A percentile compares a stretch with the other conserved stretches of the same genome.
Evolutionary conservation across 2,797 vertebrate species (phyloP).

Genomic region (Hapalemur alaotrensis): DNA sequence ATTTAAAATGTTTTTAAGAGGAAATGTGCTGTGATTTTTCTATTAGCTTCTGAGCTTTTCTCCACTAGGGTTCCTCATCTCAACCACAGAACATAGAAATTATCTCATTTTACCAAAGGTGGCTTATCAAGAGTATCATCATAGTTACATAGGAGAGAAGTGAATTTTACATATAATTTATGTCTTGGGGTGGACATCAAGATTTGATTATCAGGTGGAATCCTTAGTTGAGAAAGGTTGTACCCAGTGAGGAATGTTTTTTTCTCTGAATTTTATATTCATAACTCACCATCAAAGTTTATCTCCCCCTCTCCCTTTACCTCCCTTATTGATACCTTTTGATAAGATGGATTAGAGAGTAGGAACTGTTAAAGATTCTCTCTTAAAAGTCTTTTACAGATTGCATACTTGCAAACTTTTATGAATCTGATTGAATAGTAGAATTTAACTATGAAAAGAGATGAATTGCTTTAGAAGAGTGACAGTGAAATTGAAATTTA

Average conservation of each 20-base stretch:
- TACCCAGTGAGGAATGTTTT: background rate
- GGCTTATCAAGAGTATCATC: background rate
- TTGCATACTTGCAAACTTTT: background rate
- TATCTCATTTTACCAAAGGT: background rate
- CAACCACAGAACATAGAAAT: background rate
- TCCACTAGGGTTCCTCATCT: background rate
- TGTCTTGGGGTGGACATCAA: background rate
- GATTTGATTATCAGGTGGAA: background rate
- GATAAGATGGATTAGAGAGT: background rate
- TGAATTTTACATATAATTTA: background rate
- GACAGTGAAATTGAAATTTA: background rate
- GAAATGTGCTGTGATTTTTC: conserved; percentile 7
- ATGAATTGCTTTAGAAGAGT: background rate
- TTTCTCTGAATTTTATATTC: background rate
- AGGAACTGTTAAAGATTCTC: background rate
- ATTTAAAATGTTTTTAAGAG: conserved; percentile 32
- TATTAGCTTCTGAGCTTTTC: background rate
- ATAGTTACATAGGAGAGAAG: background rate
- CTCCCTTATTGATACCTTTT: background rate
- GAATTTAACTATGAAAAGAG: background rate
- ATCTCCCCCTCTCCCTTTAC: background rate
- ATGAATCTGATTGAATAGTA: background rate
- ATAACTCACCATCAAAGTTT: background rate
- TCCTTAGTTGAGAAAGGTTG: background rate
- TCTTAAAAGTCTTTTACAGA: background rate